Evolutionary conservation across 1,140 invertebrate genomes (phyloP), one percentile per base, ranked within the genome.

Genomic region (Philaenus spumarius): DNA sequence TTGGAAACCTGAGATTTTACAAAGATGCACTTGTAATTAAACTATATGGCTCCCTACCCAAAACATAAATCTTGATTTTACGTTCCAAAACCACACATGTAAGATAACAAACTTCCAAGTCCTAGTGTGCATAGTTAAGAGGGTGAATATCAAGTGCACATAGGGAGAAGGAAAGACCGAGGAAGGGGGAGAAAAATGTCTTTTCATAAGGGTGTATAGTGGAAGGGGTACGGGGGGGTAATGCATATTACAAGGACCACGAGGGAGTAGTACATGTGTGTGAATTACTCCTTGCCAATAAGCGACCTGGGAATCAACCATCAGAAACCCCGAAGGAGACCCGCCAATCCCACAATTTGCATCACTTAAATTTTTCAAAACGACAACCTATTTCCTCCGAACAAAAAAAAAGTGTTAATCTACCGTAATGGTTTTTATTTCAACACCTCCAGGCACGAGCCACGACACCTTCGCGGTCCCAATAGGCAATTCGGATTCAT

Each of bases 401-500:
- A 51, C 30, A 26, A 47, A 47, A 45, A 40, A 58, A 58, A 50
- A 58, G 40, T 40, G 56, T 58, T 58, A 58, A 58, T 58, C 56
- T 58, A 24, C 30, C 56, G 19, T 58, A 58, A 58, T 58, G 56
- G 56, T 34, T 46, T 23, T 30, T 30, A 30, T 30, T 30, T 34
- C 24, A 22, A 14, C 43, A 50, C 45, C 55, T 48, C 34, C 7
- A 30, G 22, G 30, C 23, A 2, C 47, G 23, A 22, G 14, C 26
- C 22, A 23, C 26, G 12, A 30, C 47, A 50, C 47, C 30, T 53
- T 53, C 26, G 12, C 15, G 19, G 37, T 53, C 50, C 50, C 50
- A 37, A 7, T 2, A 19, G 50, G 50, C 45, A 47, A 35, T 35
- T 51, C 24, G 20, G 30, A n/a, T n/a, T n/a, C n/a, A n/a, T n/a